Conservation (phyloP, 2,888 invertebrate species). For the Mythimna vitellina region DNA sequence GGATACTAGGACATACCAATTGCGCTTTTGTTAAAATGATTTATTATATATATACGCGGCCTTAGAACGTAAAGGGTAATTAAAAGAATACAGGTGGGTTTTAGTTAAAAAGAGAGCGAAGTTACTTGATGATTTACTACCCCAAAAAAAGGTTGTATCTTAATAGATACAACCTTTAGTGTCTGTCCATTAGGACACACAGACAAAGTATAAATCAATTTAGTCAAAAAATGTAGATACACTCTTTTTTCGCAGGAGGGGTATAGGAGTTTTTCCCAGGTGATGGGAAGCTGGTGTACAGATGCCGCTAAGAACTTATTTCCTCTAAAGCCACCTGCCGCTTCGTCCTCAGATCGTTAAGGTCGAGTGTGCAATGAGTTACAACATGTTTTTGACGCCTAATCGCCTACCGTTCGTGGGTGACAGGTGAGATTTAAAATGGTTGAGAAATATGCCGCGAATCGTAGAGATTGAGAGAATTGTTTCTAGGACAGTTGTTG, state of each 20-base stretch:
- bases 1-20: no score
- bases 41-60: no score
- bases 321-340: slow-evolving; percentile 65
- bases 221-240: neutral
- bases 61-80: no score
- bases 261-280: slow-evolving; percentile 30
- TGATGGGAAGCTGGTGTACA: slow-evolving; percentile 49
- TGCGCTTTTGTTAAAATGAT: no score
- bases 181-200: neutral
- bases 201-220: neutral
- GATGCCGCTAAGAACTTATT: slow-evolving; percentile 59
- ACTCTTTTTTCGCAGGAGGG: slow-evolving; percentile 13
- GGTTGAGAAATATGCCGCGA: slow-evolving; percentile 8
- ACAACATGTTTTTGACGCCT: slow-evolving; percentile 32
- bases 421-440: slow-evolving; percentile 15
- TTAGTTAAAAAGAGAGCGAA: no score
- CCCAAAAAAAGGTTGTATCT: neutral
- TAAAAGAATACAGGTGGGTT: no score
- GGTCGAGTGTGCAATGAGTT: slow-evolving; percentile 42
- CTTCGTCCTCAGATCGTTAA: slow-evolving; percentile 42
- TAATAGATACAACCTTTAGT: no score
- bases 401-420: slow-evolving; percentile 18
- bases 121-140: no score
- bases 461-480: neutral
- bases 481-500: neutral